Conservation (phyloP, 2,797 vertebrate genomes). For the Orestias chungarensis region DNA sequence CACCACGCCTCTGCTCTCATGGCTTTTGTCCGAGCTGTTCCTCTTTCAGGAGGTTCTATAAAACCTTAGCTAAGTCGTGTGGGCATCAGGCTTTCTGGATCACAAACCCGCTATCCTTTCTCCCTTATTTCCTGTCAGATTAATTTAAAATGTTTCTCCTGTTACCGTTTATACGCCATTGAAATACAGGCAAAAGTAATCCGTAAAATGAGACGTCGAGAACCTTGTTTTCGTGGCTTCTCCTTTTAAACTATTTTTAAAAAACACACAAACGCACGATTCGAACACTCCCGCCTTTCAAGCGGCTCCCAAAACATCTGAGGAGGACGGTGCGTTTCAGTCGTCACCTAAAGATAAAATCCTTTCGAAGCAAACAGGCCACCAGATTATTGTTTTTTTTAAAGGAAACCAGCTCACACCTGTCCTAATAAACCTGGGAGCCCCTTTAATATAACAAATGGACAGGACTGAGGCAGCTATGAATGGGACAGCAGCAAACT, state of each 20-base stretch:
- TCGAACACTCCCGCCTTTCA: constrained; percentile 25
- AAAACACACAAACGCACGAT: constrained; percentile 35
- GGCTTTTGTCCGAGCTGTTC: constrained; percentile 58
- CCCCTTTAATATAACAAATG: constrained; percentile 49
- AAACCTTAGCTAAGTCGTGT: constrained; percentile 25
- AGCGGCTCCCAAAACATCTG: constrained; percentile 38
- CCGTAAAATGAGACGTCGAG: neutral
- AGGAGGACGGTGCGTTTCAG: constrained; percentile 30
- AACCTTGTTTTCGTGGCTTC: constrained; percentile 1
- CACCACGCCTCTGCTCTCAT: constrained; percentile 55
- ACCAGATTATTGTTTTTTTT: constrained; percentile 28
- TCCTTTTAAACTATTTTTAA: constrained; percentile 19
- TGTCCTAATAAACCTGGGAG: constrained; percentile 57
- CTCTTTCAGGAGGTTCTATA: constrained; percentile 24
- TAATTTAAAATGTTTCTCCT: neutral
- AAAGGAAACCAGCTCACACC: constrained; percentile 56
- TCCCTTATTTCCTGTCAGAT: neutral
- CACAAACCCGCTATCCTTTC: neutral
- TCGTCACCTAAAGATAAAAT: constrained; percentile 31
- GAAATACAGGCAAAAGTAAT: constrained; percentile 11
- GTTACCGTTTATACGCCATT: neutral
- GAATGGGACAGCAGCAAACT: constrained; percentile 36
- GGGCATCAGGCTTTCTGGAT: constrained; percentile 30
- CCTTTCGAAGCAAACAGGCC: constrained; percentile 36
- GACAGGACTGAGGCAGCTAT: constrained; percentile 43